Evolutionary conservation across 2,113 vertebrate species (phyloP).

Genomic region (Sminthopsis crassicaudata): DNA sequence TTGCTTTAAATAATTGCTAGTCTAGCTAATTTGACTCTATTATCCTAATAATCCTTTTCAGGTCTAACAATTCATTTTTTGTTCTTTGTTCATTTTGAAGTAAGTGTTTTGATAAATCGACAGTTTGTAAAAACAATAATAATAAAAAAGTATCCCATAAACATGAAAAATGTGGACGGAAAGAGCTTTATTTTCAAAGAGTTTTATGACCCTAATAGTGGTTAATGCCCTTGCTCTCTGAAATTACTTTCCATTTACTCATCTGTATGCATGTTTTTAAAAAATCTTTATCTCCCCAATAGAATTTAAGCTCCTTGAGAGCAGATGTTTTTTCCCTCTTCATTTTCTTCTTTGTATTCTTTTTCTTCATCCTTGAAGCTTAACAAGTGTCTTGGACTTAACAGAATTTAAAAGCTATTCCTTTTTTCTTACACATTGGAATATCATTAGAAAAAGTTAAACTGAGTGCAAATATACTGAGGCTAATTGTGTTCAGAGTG

Average conservation of each 20-base stretch:
- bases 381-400: neutral
- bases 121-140: neutral
- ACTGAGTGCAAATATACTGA: no score
- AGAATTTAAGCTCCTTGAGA: neutral
- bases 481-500: neutral
- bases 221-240: neutral
- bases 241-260: neutral
- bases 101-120: neutral
- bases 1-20: neutral
- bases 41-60: neutral
- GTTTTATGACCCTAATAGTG: neutral
- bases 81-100: neutral
- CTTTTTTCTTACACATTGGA: neutral
- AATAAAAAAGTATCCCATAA: neutral
- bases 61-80: slow-evolving; percentile 4
- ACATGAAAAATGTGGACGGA: neutral
- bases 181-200: neutral
- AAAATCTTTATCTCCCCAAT: neutral
- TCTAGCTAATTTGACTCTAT: neutral
- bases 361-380: neutral
- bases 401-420: neutral
- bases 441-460: neutral
- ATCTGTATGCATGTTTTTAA: neutral
- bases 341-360: neutral
- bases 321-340: neutral